A percentile compares a stretch with the other conserved stretches of the same genome.
These are phyloP conservation scores for Gandaritis pyraliata DNA, from an alignment of 2,888 invertebrate species.

Conservation along the genomic window DNA sequence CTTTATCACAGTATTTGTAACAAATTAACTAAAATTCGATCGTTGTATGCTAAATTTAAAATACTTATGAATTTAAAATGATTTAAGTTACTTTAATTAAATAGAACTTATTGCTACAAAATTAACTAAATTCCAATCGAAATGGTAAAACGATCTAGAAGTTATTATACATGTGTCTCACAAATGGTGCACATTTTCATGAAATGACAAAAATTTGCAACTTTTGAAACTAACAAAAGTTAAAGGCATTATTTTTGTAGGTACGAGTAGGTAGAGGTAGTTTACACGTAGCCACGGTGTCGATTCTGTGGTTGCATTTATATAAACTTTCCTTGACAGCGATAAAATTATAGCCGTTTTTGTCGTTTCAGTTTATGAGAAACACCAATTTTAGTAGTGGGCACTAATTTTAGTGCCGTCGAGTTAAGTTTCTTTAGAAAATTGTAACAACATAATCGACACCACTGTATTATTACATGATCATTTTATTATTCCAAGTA, in stretches of 20 bases:
- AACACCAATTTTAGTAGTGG: no score
- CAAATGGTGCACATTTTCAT: constrained; percentile 68
- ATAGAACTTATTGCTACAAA: constrained; percentile 12
- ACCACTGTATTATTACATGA: constrained; percentile 2
- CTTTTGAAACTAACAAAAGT: constrained; percentile 42
- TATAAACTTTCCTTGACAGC: no score
- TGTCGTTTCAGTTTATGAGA: no score
- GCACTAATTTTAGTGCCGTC: no score
- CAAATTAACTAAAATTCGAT: constrained; percentile 39
- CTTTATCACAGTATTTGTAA: constrained; percentile 45
- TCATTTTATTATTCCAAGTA: constrained; percentile 1
- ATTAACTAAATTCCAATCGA: not conserved
- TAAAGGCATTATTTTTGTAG: not conserved
- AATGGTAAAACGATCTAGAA: constrained; percentile 2
- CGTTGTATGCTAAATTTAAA: constrained; percentile 37
- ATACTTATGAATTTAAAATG: not conserved
- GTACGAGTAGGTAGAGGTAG: not conserved
- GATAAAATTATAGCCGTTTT: no score
- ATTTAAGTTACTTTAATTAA: constrained; percentile 9
- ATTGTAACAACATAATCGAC: no score
- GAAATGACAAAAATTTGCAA: constrained; percentile 62
- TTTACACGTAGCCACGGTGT: not conserved
- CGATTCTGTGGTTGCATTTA: no score
- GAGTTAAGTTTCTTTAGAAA: no score
- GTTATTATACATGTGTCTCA: constrained; percentile 4